Evolutionary conservation across 2,797 vertebrate species (phyloP).

Genomic region (Momotus momota): DNA sequence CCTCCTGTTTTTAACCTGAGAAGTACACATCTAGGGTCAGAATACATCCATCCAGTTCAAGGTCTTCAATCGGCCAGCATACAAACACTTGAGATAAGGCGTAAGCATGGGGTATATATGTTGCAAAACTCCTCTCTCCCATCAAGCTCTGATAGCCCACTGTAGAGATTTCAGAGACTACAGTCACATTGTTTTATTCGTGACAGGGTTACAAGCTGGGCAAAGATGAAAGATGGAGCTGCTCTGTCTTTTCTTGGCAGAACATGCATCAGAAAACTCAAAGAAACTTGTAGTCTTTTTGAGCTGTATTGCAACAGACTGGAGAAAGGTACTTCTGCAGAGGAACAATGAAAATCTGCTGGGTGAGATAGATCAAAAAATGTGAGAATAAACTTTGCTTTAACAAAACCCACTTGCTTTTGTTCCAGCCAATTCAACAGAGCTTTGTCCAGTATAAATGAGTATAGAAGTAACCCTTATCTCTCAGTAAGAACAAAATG

Average conservation of each 20-base stretch:
- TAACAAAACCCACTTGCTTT: neutral
- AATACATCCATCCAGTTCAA: neutral
- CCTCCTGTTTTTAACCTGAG: neutral
- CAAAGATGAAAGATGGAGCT: neutral
- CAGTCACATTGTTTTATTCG: neutral
- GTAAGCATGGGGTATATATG: neutral
- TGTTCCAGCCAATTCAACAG: neutral
- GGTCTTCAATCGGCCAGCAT: neutral
- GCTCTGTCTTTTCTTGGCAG: neutral
- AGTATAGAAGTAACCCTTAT: neutral
- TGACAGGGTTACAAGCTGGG: neutral
- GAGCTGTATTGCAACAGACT: neutral
- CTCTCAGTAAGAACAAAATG: neutral
- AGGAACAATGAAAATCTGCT: neutral
- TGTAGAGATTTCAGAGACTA: neutral
- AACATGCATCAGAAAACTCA: rapidly evolving
- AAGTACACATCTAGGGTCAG: neutral
- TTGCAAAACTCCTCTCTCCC: neutral
- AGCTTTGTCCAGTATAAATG: neutral
- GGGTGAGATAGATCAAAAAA: neutral
- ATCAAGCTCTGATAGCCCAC: neutral
- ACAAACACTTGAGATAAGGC: neutral
- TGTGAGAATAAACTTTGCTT: neutral
- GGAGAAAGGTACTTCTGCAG: neutral
- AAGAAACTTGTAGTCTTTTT: neutral